These are phyloP conservation scores for Sabatieria punctata DNA, from an alignment of 2,888 invertebrate genomes.

Conservation along the genomic window DNA sequence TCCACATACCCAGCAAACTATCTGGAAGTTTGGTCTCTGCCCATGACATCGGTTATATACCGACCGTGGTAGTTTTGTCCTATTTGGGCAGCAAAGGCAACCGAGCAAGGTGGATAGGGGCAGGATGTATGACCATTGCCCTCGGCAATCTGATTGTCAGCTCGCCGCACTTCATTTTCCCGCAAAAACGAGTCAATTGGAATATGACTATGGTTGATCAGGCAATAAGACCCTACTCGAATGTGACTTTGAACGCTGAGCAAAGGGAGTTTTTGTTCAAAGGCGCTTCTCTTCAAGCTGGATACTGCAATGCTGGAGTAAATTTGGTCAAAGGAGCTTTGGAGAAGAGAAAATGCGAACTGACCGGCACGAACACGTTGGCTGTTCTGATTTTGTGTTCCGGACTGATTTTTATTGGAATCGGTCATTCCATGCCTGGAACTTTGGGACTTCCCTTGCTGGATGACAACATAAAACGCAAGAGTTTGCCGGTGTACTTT, in stretches of 20 bases:
- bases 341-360: background rate
- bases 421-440: conserved; percentile 31
- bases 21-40: conserved; percentile 29
- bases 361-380: conserved; percentile 18
- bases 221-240: too few relatives aligned
- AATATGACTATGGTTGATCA: too few relatives aligned
- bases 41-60: conserved; percentile 28
- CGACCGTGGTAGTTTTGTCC: conserved; percentile 25
- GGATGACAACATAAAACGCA: conserved; percentile 30
- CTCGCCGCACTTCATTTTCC: conserved; percentile 26
- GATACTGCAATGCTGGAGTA: conserved; percentile 20
- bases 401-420: conserved; percentile 26
- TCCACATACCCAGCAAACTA: conserved; percentile 27
- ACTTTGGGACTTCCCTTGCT: conserved; percentile 28
- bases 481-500: conserved; percentile 27
- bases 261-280: too few relatives aligned
- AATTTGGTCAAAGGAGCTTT: conserved; percentile 10
- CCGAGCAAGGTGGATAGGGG: conserved; percentile 23
- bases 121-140: conserved; percentile 26
- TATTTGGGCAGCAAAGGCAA: conserved; percentile 18
- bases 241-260: too few relatives aligned
- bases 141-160: conserved; percentile 26
- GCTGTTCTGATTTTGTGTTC: conserved; percentile 28
- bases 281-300: too few relatives aligned
- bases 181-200: too few relatives aligned